Percentiles rank a stretch among this genome's conserved stretches.
Evolutionary conservation across 2,797 vertebrate genomes (phyloP).

Genomic region (Crenichthys baileyi): DNA sequence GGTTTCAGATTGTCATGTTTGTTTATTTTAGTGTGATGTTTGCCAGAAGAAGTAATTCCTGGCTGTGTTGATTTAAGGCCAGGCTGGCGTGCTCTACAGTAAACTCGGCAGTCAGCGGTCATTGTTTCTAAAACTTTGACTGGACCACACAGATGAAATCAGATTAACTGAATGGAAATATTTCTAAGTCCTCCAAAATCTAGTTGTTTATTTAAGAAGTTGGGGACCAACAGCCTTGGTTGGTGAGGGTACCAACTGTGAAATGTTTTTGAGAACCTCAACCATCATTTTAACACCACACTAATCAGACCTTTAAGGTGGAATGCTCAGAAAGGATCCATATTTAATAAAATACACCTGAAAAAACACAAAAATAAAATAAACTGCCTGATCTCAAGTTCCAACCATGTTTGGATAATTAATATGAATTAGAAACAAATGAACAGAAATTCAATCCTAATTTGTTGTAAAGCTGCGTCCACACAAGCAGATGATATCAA

Average conservation of each 20-base stretch:
- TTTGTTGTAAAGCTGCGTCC: not conserved
- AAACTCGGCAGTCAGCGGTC: too few species aligned
- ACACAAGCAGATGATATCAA: conserved; percentile 13
- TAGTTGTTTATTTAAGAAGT: too few species aligned
- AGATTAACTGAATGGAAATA: not conserved
- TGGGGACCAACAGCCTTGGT: not conserved
- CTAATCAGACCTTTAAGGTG: too few species aligned
- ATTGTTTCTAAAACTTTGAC: not conserved
- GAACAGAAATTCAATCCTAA: not conserved
- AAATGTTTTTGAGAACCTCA: not conserved
- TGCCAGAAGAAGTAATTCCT: not conserved
- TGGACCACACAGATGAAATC: not conserved
- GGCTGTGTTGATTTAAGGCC: not conserved
- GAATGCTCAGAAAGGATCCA: not conserved
- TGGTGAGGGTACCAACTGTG: not conserved
- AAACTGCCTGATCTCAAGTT: not conserved
- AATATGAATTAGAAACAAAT: not conserved
- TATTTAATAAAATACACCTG: not conserved
- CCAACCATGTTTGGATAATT: not conserved
- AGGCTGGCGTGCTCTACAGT: too few species aligned
- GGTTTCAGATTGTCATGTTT: too few species aligned
- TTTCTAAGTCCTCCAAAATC: not conserved
- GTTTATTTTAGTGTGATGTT: too few species aligned
- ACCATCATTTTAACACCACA: too few species aligned
- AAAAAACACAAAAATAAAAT: not conserved